Evolutionary conservation across 2,888 invertebrate species (phyloP).

Genomic region (Uloborus plumipes): DNA sequence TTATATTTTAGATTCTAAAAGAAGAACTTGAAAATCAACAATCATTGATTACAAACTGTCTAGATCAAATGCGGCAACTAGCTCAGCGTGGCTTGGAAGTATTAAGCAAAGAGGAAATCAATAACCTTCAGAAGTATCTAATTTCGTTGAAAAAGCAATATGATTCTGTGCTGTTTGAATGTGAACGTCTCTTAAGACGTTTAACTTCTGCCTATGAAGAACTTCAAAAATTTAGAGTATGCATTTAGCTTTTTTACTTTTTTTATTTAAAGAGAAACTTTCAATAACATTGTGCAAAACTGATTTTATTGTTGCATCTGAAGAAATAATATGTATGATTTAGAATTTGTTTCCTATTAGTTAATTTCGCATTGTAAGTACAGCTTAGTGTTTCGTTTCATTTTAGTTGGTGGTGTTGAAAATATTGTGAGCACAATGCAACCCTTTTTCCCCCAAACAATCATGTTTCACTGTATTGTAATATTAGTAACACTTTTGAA

Average conservation of each 20-base stretch:
- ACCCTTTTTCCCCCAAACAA: too few species aligned
- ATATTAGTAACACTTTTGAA: too few species aligned
- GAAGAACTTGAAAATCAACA: constrained; percentile 90
- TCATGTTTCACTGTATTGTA: too few species aligned
- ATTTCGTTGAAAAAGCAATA: constrained; percentile 85
- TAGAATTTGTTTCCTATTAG: not conserved
- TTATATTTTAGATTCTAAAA: constrained; percentile 80
- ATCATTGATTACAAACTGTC: constrained; percentile 85
- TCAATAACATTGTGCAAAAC: not conserved
- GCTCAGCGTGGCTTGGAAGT: constrained; percentile 91
- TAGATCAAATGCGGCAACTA: constrained; percentile 90
- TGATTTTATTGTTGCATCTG: too few species aligned
- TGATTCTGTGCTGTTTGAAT: constrained; percentile 84
- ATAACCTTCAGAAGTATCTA: constrained; percentile 87
- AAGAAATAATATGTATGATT: too few species aligned
- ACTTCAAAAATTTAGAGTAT: constrained; percentile 80
- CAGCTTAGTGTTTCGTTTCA: too few species aligned
- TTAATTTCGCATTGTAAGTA: too few species aligned
- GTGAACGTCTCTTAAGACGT: constrained; percentile 82
- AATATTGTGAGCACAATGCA: too few species aligned
- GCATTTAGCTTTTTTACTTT: constrained; percentile 6
- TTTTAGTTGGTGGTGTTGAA: too few species aligned
- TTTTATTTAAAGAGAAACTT: not conserved
- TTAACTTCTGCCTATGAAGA: constrained; percentile 87
- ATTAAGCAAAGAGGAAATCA: constrained; percentile 89